Evolutionary conservation across 2,888 invertebrate genomes (phyloP).

Genomic region (Meteorus cinctellus): DNA sequence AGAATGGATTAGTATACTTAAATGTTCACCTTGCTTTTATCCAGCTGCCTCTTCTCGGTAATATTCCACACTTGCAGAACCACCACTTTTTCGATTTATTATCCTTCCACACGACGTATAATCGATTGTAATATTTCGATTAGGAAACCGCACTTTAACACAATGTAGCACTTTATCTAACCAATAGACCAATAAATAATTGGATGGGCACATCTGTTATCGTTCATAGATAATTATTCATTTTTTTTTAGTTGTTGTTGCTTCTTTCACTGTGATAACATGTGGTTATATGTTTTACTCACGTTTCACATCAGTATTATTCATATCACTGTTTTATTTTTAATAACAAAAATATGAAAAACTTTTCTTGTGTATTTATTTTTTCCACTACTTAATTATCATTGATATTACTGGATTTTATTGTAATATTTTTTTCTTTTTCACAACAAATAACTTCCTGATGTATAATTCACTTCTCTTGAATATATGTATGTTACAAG

Average conservation of each 20-base stretch:
- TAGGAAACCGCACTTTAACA: not conserved
- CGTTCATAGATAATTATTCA: conserved; percentile 12
- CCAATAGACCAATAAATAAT: conserved; percentile 8
- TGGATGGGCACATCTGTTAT: conserved; percentile 22
- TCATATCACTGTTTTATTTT: not conserved
- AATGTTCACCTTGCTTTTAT: conserved; percentile 21
- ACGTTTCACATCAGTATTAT: conserved; percentile 1
- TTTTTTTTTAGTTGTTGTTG: not conserved
- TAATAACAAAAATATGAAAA: not conserved
- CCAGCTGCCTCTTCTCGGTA: conserved; percentile 6
- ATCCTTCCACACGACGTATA: not conserved
- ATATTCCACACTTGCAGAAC: not conserved
- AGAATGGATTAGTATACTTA: not conserved
- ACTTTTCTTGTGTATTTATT: no score
- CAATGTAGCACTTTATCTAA: conserved; percentile 18
- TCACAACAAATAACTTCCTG: not conserved
- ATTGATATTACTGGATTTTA: not conserved
- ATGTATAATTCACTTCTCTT: not conserved
- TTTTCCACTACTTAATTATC: not conserved
- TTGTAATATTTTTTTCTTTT: not conserved
- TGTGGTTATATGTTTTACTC: not conserved
- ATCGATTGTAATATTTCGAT: conserved; percentile 8
- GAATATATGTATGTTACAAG: not conserved
- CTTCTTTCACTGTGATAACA: conserved; percentile 11
- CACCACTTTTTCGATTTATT: not conserved